Conservation (phyloP, 2,888 invertebrate genomes). For the Craniophora ligustri region DNA sequence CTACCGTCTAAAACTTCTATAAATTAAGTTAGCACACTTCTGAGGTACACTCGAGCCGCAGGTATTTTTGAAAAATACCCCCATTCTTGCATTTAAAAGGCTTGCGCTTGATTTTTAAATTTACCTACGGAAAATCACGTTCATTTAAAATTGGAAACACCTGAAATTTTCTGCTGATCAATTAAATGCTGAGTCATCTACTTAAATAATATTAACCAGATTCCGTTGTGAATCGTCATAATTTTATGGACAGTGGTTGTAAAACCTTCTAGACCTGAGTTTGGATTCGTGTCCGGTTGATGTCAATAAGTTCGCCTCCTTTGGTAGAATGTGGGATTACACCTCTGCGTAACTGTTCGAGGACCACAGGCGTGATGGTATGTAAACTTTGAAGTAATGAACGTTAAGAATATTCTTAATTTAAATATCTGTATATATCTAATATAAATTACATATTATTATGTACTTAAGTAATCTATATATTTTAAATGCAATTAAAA, state of each 20-base stretch:
- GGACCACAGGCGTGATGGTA: too few relatives aligned
- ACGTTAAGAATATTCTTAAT: too few relatives aligned
- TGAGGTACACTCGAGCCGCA: conserved; percentile 28
- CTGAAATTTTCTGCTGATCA: conserved; percentile 13
- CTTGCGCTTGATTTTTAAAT: conserved; percentile 9
- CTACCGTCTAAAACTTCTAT: conserved; percentile 58
- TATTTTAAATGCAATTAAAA: too few relatives aligned
- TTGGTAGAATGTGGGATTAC: too few relatives aligned
- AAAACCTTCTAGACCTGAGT: too few relatives aligned
- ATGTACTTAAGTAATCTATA: too few relatives aligned
- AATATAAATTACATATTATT: too few relatives aligned
- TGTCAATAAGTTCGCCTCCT: too few relatives aligned
- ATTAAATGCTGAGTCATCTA: not conserved
- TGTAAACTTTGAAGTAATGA: too few relatives aligned
- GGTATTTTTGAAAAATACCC: conserved; percentile 30
- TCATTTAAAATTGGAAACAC: conserved; percentile 11
- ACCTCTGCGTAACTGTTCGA: too few relatives aligned
- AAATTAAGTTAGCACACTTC: conserved; percentile 64
- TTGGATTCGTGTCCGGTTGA: too few relatives aligned
- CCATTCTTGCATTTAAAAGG: conserved; percentile 18
- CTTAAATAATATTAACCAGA: not conserved
- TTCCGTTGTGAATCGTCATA: not conserved
- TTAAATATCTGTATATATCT: too few relatives aligned
- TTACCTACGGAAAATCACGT: conserved; percentile 4
- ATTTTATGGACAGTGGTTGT: not conserved